Base-by-base conservation (phyloP, 2,797 vertebrate genomes). In the Borostomias antarcticus region DNA sequence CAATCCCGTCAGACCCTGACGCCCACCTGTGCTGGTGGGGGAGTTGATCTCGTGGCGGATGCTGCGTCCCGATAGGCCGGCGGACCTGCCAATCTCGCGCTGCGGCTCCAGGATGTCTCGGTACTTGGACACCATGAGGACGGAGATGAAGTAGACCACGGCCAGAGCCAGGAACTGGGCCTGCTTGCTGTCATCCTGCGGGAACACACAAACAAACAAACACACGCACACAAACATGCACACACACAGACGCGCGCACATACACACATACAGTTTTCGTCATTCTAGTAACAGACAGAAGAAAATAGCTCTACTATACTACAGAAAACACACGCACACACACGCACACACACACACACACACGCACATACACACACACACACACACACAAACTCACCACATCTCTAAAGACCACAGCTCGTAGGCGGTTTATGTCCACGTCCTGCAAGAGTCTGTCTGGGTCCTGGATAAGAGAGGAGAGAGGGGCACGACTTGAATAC, bases 121-220 rank as follows among this genome's bases (percentile, higher is more conserved):
- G 83, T 99, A 99, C 83, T 99, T 99, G 32, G 98, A 99, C 19
- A 99, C 98, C 98, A 99, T 99, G 73, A 99, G 93, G 66, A 99
- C 98, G 0, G 97, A 99, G 83, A 99, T 99, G 77, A 99, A 99
- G 90, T 99, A 99, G 66, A 99, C 97, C 1, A 99, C 98, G 0
- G 98, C 98, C 87, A 98, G 90, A 19, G 98, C 98, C 81, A 99
- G 92, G 85, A 99, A 99, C 78, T 99, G 97, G 61, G 98, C 98
- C 79, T 99, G 98, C 63, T 99, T 99, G 86, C 98, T 99, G n/a
- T 51, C 48, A 17, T 21, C 48, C n/a, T 51, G 9, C n/a, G n/a
- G n/a, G n/a, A n/a, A n/a, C n/a, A n/a, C n/a, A n/a, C n/a, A n/a
- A n/a, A n/a, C n/a, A n/a, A n/a, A n/a, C n/a, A n/a, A n/a, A n/a